Base-by-base conservation (phyloP, 2,888 invertebrate genomes). In the Bugula neritina region DNA sequence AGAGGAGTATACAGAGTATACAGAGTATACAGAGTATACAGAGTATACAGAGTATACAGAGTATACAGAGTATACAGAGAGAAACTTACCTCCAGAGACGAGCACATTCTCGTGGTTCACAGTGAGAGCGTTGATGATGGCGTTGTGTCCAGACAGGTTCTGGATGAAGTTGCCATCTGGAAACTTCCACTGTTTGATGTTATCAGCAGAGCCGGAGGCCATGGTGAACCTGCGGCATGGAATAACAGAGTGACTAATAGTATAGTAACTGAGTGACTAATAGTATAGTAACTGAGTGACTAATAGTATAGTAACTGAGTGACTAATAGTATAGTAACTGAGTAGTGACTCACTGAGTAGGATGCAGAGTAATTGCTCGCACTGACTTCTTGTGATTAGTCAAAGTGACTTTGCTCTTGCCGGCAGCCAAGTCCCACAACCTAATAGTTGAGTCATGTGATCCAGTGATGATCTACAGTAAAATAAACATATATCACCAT, bases 121-220 rank as follows among this genome's bases (percentile, higher is more conserved):
- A 0, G 94, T 95, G 85, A 99, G 88, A 79, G 96, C 94, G 86
- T 99, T 99, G 35, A 99, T 90, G 76, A 99, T 98, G 0, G 97
- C 92, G 84, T 94, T 98, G 83, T 99, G 99, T 0, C 98, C 98
- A 0, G 93, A 91, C 72, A 99, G 86, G 83, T 97, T 98, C 82
- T 98, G 98, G 72, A 98, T 91, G 81, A 99, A 99, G 81, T 93
- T 92, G 0, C 98, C 95, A 78, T 98, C 94, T 0, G 97, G 98
- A 80, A 96, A 96, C 83, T 92, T 93, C 99, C 99, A 99, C 82
- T 98, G 96, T 82, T 99, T 99, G 75, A 99, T 94, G 82, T 99
- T 98, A 83, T 99, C 98, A 0, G 99, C 96, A 0, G 97, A 96
- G 0, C 94, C 99, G 0, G 96, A 96, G 0, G 94, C 98, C 85